phyloP scores from a whole-genome alignment of 2,888 invertebrate species.

The Eupithecia tripunctaria region DNA sequence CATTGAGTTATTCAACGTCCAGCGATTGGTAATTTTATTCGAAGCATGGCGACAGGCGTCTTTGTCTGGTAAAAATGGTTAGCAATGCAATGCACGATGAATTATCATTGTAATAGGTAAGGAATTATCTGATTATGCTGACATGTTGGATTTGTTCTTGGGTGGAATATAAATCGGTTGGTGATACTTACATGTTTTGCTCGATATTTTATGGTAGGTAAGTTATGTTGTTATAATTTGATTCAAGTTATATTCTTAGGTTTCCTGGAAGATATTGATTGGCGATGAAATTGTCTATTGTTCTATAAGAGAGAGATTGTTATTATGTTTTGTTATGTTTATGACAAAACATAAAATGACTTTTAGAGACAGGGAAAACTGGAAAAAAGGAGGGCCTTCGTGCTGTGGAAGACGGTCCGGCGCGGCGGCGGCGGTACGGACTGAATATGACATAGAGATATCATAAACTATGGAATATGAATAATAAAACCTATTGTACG shows the following conservation, averaged over 20 bases:
- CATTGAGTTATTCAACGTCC: conserved; percentile 33
- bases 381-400: no score
- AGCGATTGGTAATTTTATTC: conserved; percentile 45
- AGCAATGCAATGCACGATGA: conserved; percentile 26
- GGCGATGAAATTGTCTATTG: neutral
- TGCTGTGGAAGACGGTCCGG: no score
- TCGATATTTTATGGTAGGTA: neutral
- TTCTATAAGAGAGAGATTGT: neutral
- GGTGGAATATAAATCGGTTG: conserved; percentile 4
- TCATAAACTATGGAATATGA: no score
- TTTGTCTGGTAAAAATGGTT: conserved; percentile 40
- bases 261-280: conserved; percentile 6
- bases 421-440: no score
- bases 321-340: no score
- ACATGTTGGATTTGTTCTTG: neutral
- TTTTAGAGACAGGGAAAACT: no score
- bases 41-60: conserved; percentile 34
- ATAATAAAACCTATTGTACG: no score
- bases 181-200: conserved; percentile 4
- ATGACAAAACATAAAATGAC: no score
- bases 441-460: no score
- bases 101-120: conserved; percentile 22
- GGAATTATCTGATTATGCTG: conserved; percentile 31
- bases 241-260: neutral
- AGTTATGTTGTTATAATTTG: neutral